A percentile compares a stretch with the other conserved stretches of the same genome.
Conservation (phyloP, 2,888 invertebrate species). For the Petrolisthes manimaculis region DNA sequence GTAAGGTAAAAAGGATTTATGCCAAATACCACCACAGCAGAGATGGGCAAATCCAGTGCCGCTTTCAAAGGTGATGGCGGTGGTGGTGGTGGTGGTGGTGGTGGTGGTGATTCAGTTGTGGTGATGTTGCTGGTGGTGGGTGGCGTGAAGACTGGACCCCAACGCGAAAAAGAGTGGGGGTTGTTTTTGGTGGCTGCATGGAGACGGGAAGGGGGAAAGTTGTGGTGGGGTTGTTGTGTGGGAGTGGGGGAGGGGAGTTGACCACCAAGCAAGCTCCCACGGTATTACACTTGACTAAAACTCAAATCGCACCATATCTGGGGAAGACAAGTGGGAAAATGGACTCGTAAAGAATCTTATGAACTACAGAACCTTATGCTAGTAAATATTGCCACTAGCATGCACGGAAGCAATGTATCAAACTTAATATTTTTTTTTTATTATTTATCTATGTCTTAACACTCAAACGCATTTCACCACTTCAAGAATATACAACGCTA, state of each 20-base stretch:
- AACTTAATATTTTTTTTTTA: too few species aligned
- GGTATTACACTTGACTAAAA: constrained; percentile 28
- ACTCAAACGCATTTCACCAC: too few species aligned
- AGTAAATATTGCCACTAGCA: too few species aligned
- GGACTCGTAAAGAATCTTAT: too few species aligned
- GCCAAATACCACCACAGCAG: constrained; percentile 8
- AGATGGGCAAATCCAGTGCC: background rate
- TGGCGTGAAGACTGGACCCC: constrained; percentile 7
- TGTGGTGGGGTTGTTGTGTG: constrained; percentile 2
- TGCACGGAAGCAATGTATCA: too few species aligned
- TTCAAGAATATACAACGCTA: too few species aligned
- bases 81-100: constrained; percentile 13
- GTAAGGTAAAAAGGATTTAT: background rate
- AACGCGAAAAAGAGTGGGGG: background rate
- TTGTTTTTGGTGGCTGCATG: background rate
- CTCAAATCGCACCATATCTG: constrained; percentile 32
- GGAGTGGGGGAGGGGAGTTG: background rate
- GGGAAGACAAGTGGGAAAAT: background rate
- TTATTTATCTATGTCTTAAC: too few species aligned
- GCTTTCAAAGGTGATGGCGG: background rate
- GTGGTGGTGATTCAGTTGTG: background rate
- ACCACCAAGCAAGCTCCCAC: constrained; percentile 40
- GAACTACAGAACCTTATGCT: too few species aligned
- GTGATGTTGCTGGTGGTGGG: background rate
- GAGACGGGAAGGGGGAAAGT: background rate